A percentile compares a stretch with the other conserved stretches of the same genome.
Conservation (phyloP, 2,797 vertebrate species). For the Eulemur mongoz region DNA sequence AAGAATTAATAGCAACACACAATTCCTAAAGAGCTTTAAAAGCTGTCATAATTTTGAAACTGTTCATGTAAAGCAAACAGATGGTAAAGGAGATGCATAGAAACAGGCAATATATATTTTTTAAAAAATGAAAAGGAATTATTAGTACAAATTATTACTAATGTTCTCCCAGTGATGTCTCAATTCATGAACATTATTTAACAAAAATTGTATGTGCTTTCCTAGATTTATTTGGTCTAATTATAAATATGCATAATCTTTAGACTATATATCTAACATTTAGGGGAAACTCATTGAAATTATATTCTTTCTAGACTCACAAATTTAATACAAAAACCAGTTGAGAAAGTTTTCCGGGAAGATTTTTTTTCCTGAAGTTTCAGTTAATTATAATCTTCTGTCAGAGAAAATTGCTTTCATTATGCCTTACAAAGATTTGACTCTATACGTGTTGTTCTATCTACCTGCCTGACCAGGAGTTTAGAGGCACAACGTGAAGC, state of each 20-base stretch:
- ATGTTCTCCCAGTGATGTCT: neutral
- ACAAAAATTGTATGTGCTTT: neutral
- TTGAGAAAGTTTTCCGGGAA: neutral
- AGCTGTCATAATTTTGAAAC: neutral
- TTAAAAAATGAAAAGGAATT: neutral
- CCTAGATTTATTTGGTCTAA: constrained; percentile 6
- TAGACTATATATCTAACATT: constrained; percentile 6
- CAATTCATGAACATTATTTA: neutral
- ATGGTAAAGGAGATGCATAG: neutral
- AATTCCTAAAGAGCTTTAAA: neutral
- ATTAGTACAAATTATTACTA: constrained; percentile 4
- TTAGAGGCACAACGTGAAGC: neutral
- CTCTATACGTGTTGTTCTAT: neutral
- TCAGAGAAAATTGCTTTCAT: constrained; percentile 42
- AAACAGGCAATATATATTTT: neutral
- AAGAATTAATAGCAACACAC: neutral
- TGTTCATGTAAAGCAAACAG: neutral
- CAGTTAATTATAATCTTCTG: constrained; percentile 13
- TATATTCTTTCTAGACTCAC: neutral
- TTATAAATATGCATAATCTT: constrained; percentile 26
- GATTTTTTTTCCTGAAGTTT: neutral
- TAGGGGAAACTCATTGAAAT: constrained; percentile 22
- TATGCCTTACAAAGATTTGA: neutral
- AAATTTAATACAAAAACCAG: neutral
- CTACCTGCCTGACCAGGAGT: neutral